Percentiles rank a stretch among this genome's conserved stretches.
Conservation (phyloP, 2,113 vertebrate species). For the Oceanodroma tethys region DNA sequence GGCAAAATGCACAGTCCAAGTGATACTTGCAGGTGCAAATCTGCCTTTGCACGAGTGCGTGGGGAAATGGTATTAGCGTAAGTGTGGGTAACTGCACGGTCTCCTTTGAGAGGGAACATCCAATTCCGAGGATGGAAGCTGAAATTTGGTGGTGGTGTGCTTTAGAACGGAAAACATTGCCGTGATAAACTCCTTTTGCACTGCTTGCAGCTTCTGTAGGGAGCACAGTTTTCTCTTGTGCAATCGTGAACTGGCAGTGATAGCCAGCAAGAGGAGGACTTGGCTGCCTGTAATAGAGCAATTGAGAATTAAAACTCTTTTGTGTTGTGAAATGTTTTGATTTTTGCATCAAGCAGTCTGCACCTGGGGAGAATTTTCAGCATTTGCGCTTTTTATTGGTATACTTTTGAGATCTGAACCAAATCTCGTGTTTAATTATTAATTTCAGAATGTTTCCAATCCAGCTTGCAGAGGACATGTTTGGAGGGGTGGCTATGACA, state of each 20-base stretch:
- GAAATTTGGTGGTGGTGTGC: neutral
- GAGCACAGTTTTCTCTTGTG: neutral
- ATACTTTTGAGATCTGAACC: neutral
- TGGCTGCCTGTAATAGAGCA: neutral
- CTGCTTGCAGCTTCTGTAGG: neutral
- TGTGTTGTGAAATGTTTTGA: neutral
- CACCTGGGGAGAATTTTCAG: neutral
- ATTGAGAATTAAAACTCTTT: neutral
- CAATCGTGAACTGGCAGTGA: neutral
- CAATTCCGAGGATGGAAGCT: neutral
- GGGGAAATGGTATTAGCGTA: accelerated
- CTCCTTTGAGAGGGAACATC: neutral
- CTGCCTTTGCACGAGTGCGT: accelerated
- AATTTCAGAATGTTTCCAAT: neutral
- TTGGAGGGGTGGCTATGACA: neutral
- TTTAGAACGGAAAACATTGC: neutral
- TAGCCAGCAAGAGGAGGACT: neutral
- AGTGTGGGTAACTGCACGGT: neutral
- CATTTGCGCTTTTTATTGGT: neutral
- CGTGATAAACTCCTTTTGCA: accelerated
- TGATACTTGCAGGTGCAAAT: accelerated
- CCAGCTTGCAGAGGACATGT: neutral
- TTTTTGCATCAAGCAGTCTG: neutral
- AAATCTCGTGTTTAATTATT: neutral
- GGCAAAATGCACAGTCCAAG: accelerated